These are phyloP conservation scores for Altica lythri DNA, from an alignment of 2,888 invertebrate genomes.

Conservation along the genomic window DNA sequence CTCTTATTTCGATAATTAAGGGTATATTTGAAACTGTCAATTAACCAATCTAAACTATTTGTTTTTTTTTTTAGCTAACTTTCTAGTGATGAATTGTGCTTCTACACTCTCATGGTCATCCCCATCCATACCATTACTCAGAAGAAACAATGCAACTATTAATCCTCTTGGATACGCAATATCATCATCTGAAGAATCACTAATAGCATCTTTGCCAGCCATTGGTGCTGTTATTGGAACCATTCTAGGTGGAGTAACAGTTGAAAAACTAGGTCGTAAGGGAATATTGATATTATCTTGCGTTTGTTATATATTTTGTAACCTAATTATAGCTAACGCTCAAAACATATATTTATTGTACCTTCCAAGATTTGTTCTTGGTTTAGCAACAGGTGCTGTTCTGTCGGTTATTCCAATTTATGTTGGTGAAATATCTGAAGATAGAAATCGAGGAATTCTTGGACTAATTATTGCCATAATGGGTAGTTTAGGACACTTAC, in stretches of 20 bases:
- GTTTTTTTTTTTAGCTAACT: no score
- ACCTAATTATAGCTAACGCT: no score
- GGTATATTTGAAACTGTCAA: no score
- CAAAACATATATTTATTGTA: constrained; percentile 47
- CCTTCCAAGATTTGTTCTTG: constrained; percentile 64
- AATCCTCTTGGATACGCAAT: constrained; percentile 16
- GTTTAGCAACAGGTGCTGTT: constrained; percentile 68
- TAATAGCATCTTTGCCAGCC: constrained; percentile 29
- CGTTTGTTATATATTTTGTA: no score
- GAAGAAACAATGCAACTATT: background rate
- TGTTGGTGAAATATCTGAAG: constrained; percentile 81
- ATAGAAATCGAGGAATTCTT: constrained; percentile 75
- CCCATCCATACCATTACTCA: constrained; percentile 14
- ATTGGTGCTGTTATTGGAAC: constrained; percentile 33
- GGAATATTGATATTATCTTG: constrained; percentile 63
- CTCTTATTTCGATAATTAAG: no score
- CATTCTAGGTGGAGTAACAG: constrained; percentile 21
- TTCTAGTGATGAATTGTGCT: no score
- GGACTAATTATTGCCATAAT: constrained; percentile 72
- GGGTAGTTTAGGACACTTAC: constrained; percentile 68
- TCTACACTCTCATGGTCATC: constrained; percentile 27
- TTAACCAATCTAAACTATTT: no score
- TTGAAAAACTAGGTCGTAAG: constrained; percentile 62
- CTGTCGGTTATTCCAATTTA: constrained; percentile 81
- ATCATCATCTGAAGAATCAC: constrained; percentile 28